Evolutionary conservation across 2,888 invertebrate genomes (phyloP), one percentile per base, ranked within the genome.

Genomic region (Dasysyrphus albostriatus): DNA sequence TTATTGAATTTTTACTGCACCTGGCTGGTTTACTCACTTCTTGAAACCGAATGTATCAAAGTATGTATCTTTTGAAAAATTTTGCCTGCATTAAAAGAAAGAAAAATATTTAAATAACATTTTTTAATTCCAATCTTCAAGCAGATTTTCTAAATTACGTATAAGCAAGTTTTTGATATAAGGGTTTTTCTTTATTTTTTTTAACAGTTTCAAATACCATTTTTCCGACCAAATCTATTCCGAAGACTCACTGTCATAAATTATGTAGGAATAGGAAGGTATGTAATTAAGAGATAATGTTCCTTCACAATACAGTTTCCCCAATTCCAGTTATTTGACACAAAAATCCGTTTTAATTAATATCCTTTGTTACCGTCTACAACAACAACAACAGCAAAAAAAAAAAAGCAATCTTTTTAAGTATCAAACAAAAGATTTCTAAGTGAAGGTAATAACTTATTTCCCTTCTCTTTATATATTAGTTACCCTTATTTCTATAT

Each of bases 331-430:
- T 79, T 78, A 79, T 83, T 87, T 79, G 83, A 87, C 83, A 82
- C 75, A 79, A 58, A 83, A 83, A 87, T 87, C 87, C 78, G 87
- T 78, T 87, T 87, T 83, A 87, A 87, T 87, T 87, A 87, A 87
- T 83, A 87, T 83, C 78, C 74, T 70, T 78, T 78, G 54, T 39
- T 78, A 81, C 75, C 54, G 69, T 72, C 19, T 19, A 39, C 12
- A n/a, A 7, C 3, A 51, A 19, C 24, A 24, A 24, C 24, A 12
- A 61, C 9, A 58, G 16, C 1, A 34, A 34, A 58, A 37, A 39
- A 14, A n/a, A 39, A 59, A 24, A 59, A 12, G 7, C 72, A 59
- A 47, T 70, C 58, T 73, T 78, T 81, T 82, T 73, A 82, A 78
- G 82, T 78, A 61, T 70, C 49, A 65, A 87, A 87, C 87, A 87